Base-by-base conservation (phyloP, 2,888 invertebrate species). In the Pantelozetes paolii region DNA sequence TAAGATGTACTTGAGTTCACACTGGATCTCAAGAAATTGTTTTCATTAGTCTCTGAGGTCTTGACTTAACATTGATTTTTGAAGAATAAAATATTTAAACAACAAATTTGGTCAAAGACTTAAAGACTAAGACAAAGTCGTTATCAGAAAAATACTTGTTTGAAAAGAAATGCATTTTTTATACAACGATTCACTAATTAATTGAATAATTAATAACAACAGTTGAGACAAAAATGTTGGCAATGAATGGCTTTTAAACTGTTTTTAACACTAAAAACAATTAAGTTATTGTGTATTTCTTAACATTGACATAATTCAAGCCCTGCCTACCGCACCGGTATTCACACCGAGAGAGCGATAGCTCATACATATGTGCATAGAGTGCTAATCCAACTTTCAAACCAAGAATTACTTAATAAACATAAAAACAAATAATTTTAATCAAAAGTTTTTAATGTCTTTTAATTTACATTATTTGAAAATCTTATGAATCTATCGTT, bases 291-390 rank as follows among this genome's bases (percentile, higher is more conserved):
- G 45, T 45, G 36, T n/a, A 20, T 42, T 69, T 42, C 1, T 23
- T 69, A 69, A 45, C 69, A 69, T 69, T 69, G 69, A 69, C 69
- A 40, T 45, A 9, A 45, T 45, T 45, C 23, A n/a, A 64, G 36
- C 36, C 32, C 62, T 20, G 23, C 23, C 54, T 8, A 3, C 23
- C 3, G 8, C 20, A 54, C 54, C 20, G n/a, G 18, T 59, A 9
- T 28, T 23, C 30, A 8, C 23, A 64, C 9, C 20, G n/a, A 1
- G 13, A 28, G 57, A 11, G 57, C 57, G 8, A 1, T 59, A 20
- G 5, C 30, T 30, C 57, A 45, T 45, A 45, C 2, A 45, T 45
- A 45, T 45, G 2, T n/a, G n/a, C n/a, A n/a, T n/a, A n/a, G n/a
- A n/a, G n/a, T n/a, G 20, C 20, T 23, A 23, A 28, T 57, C 57